Conservation (phyloP, 2,888 invertebrate genomes). For the Piscicola geometra region DNA sequence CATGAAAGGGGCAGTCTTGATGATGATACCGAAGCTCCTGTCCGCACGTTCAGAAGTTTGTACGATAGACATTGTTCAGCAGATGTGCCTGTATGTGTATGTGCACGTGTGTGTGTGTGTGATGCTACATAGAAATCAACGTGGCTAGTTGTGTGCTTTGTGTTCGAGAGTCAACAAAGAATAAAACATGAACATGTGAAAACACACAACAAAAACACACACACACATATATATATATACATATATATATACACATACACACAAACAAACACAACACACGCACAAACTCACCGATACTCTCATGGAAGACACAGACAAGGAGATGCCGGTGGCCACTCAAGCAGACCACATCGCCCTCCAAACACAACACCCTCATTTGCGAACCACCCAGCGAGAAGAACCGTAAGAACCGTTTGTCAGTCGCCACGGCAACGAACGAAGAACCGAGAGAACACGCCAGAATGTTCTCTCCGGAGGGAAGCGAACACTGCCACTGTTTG, state of each 20-base stretch:
- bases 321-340: slow-evolving; percentile 64
- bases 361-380: slow-evolving; percentile 71
- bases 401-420: slow-evolving; percentile 70
- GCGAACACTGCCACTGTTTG: slow-evolving; percentile 78
- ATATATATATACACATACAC: background rate
- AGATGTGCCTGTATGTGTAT: slow-evolving; percentile 48
- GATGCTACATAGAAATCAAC: too few species aligned
- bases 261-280: too few species aligned
- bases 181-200: background rate
- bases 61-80: slow-evolving; percentile 55
- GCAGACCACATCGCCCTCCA: slow-evolving; percentile 71
- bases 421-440: slow-evolving; percentile 75
- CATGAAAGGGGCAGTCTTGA: slow-evolving; percentile 53
- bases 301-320: slow-evolving; percentile 66
- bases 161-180: too few species aligned
- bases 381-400: slow-evolving; percentile 80
- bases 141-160: too few species aligned
- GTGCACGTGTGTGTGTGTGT: background rate
- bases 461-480: slow-evolving; percentile 75
- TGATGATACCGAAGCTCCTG: slow-evolving; percentile 44
- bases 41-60: slow-evolving; percentile 48
- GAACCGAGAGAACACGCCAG: slow-evolving; percentile 60
- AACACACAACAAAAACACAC: too few species aligned
- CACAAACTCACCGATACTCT: slow-evolving; percentile 59
- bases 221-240: background rate